Evolutionary conservation across 2,797 vertebrate species (phyloP).

Genomic region (Poeciliopsis gracilis): DNA sequence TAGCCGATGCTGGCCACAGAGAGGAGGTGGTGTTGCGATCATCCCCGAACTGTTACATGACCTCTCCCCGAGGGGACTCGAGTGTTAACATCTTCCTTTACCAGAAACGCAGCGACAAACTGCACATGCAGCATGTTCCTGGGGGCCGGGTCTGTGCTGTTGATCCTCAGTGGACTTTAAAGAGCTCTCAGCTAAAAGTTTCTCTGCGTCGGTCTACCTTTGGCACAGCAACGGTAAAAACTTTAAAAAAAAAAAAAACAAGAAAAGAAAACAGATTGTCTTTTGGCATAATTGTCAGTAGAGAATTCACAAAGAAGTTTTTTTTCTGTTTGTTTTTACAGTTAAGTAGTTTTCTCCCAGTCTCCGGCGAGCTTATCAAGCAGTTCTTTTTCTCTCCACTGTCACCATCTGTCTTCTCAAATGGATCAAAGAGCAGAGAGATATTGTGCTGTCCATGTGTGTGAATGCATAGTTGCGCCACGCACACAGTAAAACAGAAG

Average conservation of each 20-base stretch:
- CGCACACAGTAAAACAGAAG: conserved; percentile 47
- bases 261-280: conserved; percentile 62
- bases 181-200: conserved; percentile 13
- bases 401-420: conserved; percentile 22
- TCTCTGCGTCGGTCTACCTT: conserved; percentile 23
- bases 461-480: conserved; percentile 54
- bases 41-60: conserved; percentile 11
- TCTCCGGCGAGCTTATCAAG: conserved; percentile 33
- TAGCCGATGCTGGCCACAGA: conserved; percentile 50
- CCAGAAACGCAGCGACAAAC: conserved; percentile 45
- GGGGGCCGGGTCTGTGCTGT: conserved; percentile 52
- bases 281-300: conserved; percentile 70
- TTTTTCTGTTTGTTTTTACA: conserved; percentile 37
- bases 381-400: background rate
- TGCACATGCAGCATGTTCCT: conserved; percentile 41
- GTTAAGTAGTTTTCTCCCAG: conserved; percentile 33
- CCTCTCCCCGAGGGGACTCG: conserved; percentile 31
- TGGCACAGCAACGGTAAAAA: conserved; percentile 31
- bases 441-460: conserved; percentile 39
- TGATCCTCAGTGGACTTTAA: conserved; percentile 7
- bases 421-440: conserved; percentile 35
- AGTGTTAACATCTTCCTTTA: conserved; percentile 48
- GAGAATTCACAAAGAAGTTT: conserved; percentile 43
- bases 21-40: conserved; percentile 49
- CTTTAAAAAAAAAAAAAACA: conserved; percentile 20